These are phyloP conservation scores for Euschistus heros DNA, from an alignment of 1,140 invertebrate genomes.

Conservation along the genomic window DNA sequence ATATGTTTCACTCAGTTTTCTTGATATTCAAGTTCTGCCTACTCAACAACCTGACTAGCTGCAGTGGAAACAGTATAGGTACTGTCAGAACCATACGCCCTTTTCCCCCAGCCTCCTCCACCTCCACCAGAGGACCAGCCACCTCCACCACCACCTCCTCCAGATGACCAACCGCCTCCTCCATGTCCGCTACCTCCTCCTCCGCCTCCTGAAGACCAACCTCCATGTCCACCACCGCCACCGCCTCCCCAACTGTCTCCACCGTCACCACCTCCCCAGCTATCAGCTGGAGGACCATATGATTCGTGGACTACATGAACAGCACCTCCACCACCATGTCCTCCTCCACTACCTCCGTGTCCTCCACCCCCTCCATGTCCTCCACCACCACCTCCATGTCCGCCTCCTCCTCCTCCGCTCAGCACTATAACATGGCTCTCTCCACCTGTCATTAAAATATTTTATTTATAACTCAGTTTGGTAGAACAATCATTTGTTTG, in stretches of 20 bases:
- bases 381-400: conserved; percentile 19
- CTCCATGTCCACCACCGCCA: conserved; percentile 20
- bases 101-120: conserved; percentile 20
- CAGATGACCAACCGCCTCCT: conserved; percentile 15
- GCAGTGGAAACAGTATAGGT: background rate
- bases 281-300: conserved; percentile 28
- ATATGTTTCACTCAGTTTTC: background rate
- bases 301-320: conserved; percentile 2
- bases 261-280: conserved; percentile 25
- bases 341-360: conserved; percentile 9
- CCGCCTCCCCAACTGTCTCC: conserved; percentile 21
- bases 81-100: background rate
- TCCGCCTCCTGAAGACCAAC: conserved; percentile 1
- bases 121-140: conserved; percentile 17
- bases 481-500: no score
- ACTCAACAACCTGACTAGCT: no score
- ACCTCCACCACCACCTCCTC: conserved; percentile 19
- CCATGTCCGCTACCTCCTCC: conserved; percentile 6
- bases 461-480: no score
- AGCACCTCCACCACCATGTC: background rate
- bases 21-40: background rate
- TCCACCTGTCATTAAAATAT: background rate
- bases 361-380: conserved; percentile 21
- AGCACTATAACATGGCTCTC: conserved; percentile 22
- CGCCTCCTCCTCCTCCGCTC: conserved; percentile 19